Evolutionary conservation across 2,113 vertebrate genomes (phyloP).

Genomic region (Xiphophorus maculatus): DNA sequence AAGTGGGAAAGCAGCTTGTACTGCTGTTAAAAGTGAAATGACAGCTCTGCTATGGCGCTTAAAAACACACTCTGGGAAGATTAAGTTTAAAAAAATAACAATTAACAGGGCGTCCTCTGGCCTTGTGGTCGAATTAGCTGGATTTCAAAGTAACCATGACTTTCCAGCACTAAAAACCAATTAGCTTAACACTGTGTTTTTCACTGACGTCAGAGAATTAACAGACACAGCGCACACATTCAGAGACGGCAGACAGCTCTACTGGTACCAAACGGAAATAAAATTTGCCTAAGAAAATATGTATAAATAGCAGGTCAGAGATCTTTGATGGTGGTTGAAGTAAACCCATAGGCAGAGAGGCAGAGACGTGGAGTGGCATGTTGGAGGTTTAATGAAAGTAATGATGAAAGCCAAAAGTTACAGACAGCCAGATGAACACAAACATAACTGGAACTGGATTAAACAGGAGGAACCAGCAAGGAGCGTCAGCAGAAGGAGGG

Average conservation of each 20-base stretch:
- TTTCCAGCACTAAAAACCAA: constrained; percentile 49
- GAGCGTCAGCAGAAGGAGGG: too few relatives aligned
- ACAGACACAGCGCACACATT: constrained; percentile 16
- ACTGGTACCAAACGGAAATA: neutral
- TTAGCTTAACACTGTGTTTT: constrained; percentile 39
- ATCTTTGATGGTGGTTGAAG: neutral
- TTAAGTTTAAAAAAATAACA: constrained; percentile 39
- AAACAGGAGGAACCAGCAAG: too few relatives aligned
- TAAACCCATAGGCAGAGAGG: too few relatives aligned
- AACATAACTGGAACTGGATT: too few relatives aligned
- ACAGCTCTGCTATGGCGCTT: constrained; percentile 54
- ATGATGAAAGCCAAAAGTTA: too few relatives aligned
- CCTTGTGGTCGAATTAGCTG: constrained; percentile 22
- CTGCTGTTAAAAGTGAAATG: constrained; percentile 36
- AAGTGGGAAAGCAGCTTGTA: constrained; percentile 29
- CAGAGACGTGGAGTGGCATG: too few relatives aligned
- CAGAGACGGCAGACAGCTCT: neutral
- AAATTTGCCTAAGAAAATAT: neutral
- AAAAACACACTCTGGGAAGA: constrained; percentile 47
- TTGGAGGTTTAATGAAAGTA: too few relatives aligned
- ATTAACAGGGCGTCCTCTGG: constrained; percentile 15
- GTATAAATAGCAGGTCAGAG: neutral
- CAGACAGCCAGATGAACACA: too few relatives aligned
- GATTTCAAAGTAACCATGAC: constrained; percentile 25
- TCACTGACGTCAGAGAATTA: constrained; percentile 26